Percentiles rank a stretch among this genome's conserved stretches.
Evolutionary conservation across 2,113 vertebrate genomes (phyloP).

Genomic region (Misgurnus mizolepis): DNA sequence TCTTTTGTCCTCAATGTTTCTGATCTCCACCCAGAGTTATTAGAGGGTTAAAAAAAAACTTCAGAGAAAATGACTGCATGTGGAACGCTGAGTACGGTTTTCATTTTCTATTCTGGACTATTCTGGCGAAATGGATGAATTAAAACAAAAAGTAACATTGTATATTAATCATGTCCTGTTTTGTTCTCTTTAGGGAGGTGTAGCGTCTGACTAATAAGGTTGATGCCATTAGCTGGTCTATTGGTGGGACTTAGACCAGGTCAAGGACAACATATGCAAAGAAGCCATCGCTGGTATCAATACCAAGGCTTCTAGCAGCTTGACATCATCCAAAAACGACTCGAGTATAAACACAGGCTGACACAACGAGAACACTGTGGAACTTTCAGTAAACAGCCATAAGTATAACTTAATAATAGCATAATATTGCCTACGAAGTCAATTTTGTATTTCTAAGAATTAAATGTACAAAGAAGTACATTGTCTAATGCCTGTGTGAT

Average conservation of each 20-base stretch:
- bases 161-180: constrained; percentile 5
- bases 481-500: constrained; percentile 18
- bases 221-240: constrained; percentile 49
- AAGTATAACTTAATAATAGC: not conserved
- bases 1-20: constrained; percentile 26
- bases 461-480: not conserved
- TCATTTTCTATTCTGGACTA: not conserved
- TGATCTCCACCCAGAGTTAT: constrained; percentile 40
- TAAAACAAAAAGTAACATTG: not conserved
- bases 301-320: not conserved
- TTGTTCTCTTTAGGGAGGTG: constrained; percentile 69
- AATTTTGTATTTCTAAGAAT: not conserved
- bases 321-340: not conserved
- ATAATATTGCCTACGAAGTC: not conserved
- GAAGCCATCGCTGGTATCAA: not conserved
- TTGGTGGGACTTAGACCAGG: constrained; percentile 55
- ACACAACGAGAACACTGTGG: not conserved
- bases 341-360: not conserved
- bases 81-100: constrained; percentile 2
- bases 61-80: constrained; percentile 15
- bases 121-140: not conserved
- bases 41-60: not conserved
- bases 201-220: constrained; percentile 51
- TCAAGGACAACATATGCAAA: constrained; percentile 4
- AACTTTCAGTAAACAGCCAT: constrained; percentile 7